Conservation (phyloP, 2,888 invertebrate genomes). For the Helobdella robusta region DNA sequence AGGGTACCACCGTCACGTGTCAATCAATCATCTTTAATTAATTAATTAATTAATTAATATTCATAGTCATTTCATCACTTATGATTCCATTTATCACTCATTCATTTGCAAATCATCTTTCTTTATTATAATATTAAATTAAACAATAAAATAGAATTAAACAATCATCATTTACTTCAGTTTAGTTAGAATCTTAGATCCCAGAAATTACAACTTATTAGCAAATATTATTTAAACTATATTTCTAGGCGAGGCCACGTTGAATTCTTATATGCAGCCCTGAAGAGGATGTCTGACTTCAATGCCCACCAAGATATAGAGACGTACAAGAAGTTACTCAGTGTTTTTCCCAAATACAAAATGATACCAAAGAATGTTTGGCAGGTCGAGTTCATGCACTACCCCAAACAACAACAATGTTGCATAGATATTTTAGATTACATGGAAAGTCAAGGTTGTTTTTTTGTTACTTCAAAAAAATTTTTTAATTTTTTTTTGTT, state of each 20-base stretch:
- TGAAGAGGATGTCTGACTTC: slow-evolving; percentile 77
- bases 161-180: neutral
- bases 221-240: neutral
- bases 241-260: slow-evolving; percentile 71
- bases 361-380: slow-evolving; percentile 63
- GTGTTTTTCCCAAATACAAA: slow-evolving; percentile 57
- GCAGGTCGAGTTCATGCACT: slow-evolving; percentile 83
- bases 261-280: slow-evolving; percentile 82
- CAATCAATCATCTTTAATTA: no score
- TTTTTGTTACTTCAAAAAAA: neutral
- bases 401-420: slow-evolving; percentile 89
- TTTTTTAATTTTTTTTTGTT: neutral
- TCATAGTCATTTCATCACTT: no score
- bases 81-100: no score
- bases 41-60: no score
- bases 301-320: slow-evolving; percentile 67
- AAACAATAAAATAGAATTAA: neutral
- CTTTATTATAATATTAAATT: neutral
- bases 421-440: slow-evolving; percentile 78
- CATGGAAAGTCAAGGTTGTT: slow-evolving; percentile 81
- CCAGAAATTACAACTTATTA: neutral
- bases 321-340: slow-evolving; percentile 69
- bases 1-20: no score
- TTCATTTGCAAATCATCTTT: no score
- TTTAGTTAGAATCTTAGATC: neutral